Conservation (phyloP, 2,113 vertebrate species). For the Pyxicephalus adspersus region DNA sequence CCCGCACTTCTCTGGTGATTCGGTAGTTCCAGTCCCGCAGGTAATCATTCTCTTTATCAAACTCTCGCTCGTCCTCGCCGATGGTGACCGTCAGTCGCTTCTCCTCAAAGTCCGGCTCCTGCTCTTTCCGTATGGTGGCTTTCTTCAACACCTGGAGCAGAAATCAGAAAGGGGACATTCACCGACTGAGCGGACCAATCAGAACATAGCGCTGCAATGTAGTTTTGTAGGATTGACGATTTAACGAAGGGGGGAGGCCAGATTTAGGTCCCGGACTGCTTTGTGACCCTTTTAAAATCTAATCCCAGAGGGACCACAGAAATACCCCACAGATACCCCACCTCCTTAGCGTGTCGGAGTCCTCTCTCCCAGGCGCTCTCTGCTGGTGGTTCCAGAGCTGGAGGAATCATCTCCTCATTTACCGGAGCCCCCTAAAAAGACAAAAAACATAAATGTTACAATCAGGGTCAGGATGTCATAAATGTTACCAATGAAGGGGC, state of each 20-base stretch:
- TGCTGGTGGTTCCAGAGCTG: conserved; percentile 90
- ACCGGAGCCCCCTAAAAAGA: conserved; percentile 80
- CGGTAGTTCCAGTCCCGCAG: conserved; percentile 95
- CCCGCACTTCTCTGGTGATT: conserved; percentile 87
- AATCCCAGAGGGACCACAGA: too few species aligned
- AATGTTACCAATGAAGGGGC: neutral
- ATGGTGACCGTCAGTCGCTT: conserved; percentile 97
- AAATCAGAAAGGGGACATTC: neutral
- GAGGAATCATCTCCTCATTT: conserved; percentile 92
- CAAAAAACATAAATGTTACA: neutral
- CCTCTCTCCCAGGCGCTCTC: conserved; percentile 98
- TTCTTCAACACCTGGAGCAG: conserved; percentile 89
- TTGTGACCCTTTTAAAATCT: too few species aligned
- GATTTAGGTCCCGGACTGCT: too few species aligned
- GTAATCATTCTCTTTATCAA: conserved; percentile 98
- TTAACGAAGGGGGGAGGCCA: too few species aligned
- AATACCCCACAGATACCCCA: conserved; percentile 61
- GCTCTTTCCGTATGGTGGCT: conserved; percentile 95
- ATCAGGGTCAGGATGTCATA: too few species aligned
- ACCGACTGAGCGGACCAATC: too few species aligned
- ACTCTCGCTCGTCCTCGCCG: conserved; percentile 92
- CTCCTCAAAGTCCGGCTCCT: conserved; percentile 98
- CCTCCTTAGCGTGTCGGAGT: conserved; percentile 96
- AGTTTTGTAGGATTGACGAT: too few species aligned
- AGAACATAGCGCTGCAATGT: neutral